phyloP scores from a whole-genome alignment of 2,888 invertebrate genomes.

The Xiphydria camelus region DNA sequence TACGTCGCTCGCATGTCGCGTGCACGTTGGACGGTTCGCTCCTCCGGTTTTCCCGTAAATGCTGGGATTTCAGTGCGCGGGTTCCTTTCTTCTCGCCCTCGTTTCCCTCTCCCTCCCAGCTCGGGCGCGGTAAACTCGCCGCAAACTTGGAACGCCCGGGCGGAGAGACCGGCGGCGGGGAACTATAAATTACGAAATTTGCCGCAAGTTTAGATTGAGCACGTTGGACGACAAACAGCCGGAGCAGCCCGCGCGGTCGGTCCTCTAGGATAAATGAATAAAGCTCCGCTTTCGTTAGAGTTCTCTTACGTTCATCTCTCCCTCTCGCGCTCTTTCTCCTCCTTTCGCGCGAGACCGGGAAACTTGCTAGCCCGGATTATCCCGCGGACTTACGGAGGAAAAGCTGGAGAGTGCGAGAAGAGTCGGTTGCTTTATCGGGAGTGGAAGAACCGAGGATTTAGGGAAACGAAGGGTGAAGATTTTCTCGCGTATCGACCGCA shows the following conservation, averaged over 20 bases:
- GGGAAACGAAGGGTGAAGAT: too few species aligned
- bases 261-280: constrained; percentile 24
- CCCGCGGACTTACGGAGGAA: too few species aligned
- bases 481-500: too few species aligned
- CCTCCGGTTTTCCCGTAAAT: too few species aligned
- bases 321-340: too few species aligned
- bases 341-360: too few species aligned
- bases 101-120: constrained; percentile 1
- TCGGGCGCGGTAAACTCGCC: constrained; percentile 24
- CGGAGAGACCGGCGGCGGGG: constrained; percentile 27
- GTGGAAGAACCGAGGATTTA: too few species aligned
- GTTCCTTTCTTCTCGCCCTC: constrained; percentile 5
- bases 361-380: too few species aligned
- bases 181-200: constrained; percentile 37
- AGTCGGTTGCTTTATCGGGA: background rate
- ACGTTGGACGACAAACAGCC: constrained; percentile 22
- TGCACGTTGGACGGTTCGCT: too few species aligned
- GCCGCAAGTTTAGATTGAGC: constrained; percentile 33
- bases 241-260: constrained; percentile 1
- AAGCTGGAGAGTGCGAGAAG: background rate
- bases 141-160: constrained; percentile 27
- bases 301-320: too few species aligned
- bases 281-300: constrained; percentile 8
- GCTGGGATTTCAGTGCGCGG: constrained; percentile 2
- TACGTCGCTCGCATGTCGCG: too few species aligned